Percentiles rank a stretch among this genome's conserved stretches.
Conservation (phyloP, 2,797 vertebrate species). For the Thaleichthys pacificus region DNA sequence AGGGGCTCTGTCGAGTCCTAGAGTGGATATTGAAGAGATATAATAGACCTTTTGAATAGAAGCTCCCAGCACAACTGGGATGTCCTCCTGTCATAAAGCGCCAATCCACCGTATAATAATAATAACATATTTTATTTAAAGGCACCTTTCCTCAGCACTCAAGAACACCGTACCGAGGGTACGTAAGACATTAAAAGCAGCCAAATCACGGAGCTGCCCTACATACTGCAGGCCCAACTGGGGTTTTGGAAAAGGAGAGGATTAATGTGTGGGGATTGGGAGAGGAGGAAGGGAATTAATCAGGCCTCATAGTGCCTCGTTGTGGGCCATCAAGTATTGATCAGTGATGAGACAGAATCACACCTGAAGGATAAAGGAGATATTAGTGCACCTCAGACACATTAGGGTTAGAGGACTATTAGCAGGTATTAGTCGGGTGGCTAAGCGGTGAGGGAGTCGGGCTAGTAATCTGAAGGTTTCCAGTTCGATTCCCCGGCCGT, state of each 20-base stretch:
- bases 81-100: neutral
- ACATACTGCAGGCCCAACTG: constrained; percentile 1
- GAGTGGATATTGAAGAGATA: neutral
- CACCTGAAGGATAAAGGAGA: constrained; percentile 7
- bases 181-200: no score
- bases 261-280: neutral
- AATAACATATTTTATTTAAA: no score
- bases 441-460: no score
- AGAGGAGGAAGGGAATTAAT: neutral
- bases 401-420: constrained; percentile 29
- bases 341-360: constrained; percentile 23
- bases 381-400: constrained; percentile 1
- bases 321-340: constrained; percentile 21
- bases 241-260: neutral
- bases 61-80: neutral
- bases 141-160: no score
- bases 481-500: no score
- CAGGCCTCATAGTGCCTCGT: neutral
- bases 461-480: no score
- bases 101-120: neutral
- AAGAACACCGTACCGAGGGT: no score
- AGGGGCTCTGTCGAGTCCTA: no score
- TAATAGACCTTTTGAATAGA: neutral
- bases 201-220: neutral
- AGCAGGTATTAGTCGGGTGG: constrained; percentile 15